Conservation (phyloP, 2,797 vertebrate genomes). For the Phoebastria nigripes region DNA sequence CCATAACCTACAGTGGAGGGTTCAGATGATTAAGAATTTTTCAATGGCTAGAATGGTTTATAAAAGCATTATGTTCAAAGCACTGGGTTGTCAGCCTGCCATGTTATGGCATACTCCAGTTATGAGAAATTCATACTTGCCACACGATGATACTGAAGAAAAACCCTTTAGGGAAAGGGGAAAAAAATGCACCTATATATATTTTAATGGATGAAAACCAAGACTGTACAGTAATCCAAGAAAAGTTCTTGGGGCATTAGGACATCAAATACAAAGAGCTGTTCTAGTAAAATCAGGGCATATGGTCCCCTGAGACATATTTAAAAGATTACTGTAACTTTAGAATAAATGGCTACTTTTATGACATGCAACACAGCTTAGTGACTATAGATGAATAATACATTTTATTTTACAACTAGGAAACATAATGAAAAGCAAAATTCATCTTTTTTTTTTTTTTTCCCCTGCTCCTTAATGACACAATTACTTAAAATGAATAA, state of each 20-base stretch:
- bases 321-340: background rate
- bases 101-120: background rate
- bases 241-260: background rate
- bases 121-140: background rate
- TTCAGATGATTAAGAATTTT: background rate
- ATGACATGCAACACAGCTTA: background rate
- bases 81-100: background rate
- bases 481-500: background rate
- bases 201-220: background rate
- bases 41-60: background rate
- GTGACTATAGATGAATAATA: background rate
- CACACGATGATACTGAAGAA: background rate
- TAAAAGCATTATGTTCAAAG: background rate
- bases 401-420: background rate
- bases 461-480: background rate
- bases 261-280: background rate
- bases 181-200: no score
- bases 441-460: background rate
- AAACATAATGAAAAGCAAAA: background rate
- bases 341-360: background rate
- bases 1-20: background rate
- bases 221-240: background rate
- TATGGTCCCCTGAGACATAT: background rate
- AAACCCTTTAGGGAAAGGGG: background rate
- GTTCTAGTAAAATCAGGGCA: background rate